Percentiles rank a stretch among this genome's conserved stretches.
These are phyloP conservation scores for Apoderus coryli DNA, from an alignment of 2,888 invertebrate species.

Conservation along the genomic window DNA sequence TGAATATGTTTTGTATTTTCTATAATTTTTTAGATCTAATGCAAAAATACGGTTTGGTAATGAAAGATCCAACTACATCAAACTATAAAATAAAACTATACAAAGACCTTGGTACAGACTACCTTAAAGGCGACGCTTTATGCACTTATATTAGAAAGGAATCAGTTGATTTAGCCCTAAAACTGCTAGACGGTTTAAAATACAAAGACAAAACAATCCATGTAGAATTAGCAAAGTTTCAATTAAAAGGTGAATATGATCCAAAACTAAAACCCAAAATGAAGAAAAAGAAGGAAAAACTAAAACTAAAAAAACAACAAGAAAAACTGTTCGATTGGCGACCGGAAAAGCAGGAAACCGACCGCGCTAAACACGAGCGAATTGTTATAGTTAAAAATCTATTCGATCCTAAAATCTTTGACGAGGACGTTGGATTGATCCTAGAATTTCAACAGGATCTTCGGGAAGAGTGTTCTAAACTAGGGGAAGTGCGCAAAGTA, in stretches of 20 bases:
- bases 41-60: constrained; percentile 91
- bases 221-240: constrained; percentile 87
- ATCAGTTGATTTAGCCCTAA: constrained; percentile 84
- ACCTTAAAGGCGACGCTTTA: constrained; percentile 88
- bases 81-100: constrained; percentile 52
- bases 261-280: constrained; percentile 84
- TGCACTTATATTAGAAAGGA: constrained; percentile 94
- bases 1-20: background rate
- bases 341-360: constrained; percentile 79
- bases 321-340: constrained; percentile 94
- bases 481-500: constrained; percentile 85
- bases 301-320: constrained; percentile 82
- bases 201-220: constrained; percentile 65
- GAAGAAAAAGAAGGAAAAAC: constrained; percentile 76
- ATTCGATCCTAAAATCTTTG: constrained; percentile 80
- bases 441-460: constrained; percentile 86
- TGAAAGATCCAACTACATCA: constrained; percentile 37
- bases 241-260: constrained; percentile 88
- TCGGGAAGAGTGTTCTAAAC: constrained; percentile 76
- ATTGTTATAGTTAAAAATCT: constrained; percentile 88
- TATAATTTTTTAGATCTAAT: constrained; percentile 67
- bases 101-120: constrained; percentile 58
- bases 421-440: constrained; percentile 75
- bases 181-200: constrained; percentile 78
- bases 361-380: constrained; percentile 76